Base-by-base conservation (phyloP, 2,888 invertebrate species). In the Dichetophora obliterata region DNA sequence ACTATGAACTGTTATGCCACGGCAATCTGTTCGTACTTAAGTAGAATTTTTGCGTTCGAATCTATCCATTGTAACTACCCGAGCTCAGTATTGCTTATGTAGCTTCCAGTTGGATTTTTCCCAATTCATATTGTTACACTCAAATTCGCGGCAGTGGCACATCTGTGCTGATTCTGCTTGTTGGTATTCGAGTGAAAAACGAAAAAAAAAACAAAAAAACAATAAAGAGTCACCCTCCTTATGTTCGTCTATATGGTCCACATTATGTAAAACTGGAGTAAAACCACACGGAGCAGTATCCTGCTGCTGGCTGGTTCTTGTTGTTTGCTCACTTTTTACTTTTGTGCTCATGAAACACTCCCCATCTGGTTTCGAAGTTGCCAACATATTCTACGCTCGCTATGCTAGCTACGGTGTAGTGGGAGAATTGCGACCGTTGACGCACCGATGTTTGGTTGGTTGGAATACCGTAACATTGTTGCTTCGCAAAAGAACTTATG, bases 11-110 rank as follows among this genome's bases (percentile, higher is more conserved):
- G 87, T 83, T 85, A 82, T 81, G 83, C 84, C 83, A 85, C 83
- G 83, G 84, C 88, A 89, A 89, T 89, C 89, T 89, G 89, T 88
- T 87, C 85, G 82, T 84, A 87, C 84, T 89, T 89, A 89, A 89
- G 87, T 89, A 89, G 86, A 82, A 80, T 86, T 82, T 81, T 80
- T 78, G 77, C 77, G 65, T 54, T 57, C 24, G n/a, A 48, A 50
- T 63, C n/a, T 22, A 37, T 11, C 31, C 63, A 4, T 4, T 19
- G 34, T 61, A 78, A 73, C 77, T 81, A 76, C 78, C 70, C 73
- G 31, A 50, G 75, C 74, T 79, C 76, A 81, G 76, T 69, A 61
- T 78, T 77, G 77, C 76, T 75, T 77, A 61, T 66, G 50, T 75
- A 61, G 75, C 75, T 77, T 86, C 85, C 84, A 85, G 83, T 86